Conservation (phyloP, 1,140 invertebrate genomes). For the Psilanteris sp. region DNA sequence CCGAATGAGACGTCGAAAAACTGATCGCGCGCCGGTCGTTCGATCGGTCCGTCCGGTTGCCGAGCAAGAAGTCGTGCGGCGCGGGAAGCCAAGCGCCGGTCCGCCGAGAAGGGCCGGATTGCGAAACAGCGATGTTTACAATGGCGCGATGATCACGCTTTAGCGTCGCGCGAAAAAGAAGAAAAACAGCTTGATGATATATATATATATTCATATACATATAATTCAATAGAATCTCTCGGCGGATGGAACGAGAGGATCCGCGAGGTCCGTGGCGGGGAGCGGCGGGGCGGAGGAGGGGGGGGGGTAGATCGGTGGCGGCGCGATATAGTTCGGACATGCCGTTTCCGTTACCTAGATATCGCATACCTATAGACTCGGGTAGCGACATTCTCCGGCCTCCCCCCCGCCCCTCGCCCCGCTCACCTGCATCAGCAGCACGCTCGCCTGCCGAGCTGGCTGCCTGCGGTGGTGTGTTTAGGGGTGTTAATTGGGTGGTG, state of each 20-base stretch:
- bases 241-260: slow-evolving; percentile 6
- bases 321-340: slow-evolving; percentile 47
- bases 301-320: neutral
- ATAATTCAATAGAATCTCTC: slow-evolving; percentile 33
- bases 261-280: neutral
- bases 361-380: slow-evolving; percentile 58
- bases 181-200: slow-evolving; percentile 39
- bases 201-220: no score
- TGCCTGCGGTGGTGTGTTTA: slow-evolving; percentile 72
- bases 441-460: slow-evolving; percentile 56
- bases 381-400: slow-evolving; percentile 54
- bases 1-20: no score
- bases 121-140: no score
- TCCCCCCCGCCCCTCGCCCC: no score
- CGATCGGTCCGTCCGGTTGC: no score
- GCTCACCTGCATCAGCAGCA: slow-evolving; percentile 39
- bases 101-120: no score
- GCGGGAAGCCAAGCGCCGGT: no score
- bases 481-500: slow-evolving; percentile 75
- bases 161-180: slow-evolving; percentile 12
- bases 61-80: no score
- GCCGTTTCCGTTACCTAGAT: slow-evolving; percentile 62
- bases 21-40: no score
- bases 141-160: neutral
- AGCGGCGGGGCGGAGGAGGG: neutral